These are phyloP conservation scores for Celastrina argiolus DNA, from an alignment of 2,888 invertebrate genomes.

Conservation along the genomic window DNA sequence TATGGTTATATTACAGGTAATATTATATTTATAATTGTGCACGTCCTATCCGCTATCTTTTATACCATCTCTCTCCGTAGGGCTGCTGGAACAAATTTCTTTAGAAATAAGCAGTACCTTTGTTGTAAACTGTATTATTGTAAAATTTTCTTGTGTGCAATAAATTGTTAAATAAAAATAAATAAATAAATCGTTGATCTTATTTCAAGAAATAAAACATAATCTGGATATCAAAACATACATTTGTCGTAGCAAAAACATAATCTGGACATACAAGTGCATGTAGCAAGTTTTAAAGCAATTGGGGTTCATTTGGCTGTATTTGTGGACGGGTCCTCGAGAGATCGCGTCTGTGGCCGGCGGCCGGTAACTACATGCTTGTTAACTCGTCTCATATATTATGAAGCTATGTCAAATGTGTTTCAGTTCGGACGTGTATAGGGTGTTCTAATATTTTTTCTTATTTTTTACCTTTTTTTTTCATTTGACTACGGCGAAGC, in stretches of 20 bases:
- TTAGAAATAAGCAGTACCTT: no score
- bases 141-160: no score
- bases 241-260: background rate
- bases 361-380: slow-evolving; percentile 70
- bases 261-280: background rate
- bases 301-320: slow-evolving; percentile 28
- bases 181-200: no score
- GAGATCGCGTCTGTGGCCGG: slow-evolving; percentile 54
- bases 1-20: no score
- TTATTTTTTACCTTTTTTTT: background rate
- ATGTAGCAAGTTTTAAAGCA: slow-evolving; percentile 22
- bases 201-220: no score
- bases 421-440: slow-evolving; percentile 43
- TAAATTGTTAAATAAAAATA: no score
- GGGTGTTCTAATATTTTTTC: slow-evolving; percentile 37
- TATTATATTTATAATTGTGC: no score
- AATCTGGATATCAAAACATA: background rate
- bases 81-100: no score
- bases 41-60: no score
- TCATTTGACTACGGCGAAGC: no score
- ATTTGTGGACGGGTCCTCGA: slow-evolving; percentile 35
- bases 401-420: slow-evolving; percentile 72
- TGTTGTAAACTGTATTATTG: no score
- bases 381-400: slow-evolving; percentile 76
- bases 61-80: no score